Evolutionary conservation across 2,113 vertebrate species (phyloP), one percentile per base, ranked within the genome.

Genomic region (Cebus imitator): DNA sequence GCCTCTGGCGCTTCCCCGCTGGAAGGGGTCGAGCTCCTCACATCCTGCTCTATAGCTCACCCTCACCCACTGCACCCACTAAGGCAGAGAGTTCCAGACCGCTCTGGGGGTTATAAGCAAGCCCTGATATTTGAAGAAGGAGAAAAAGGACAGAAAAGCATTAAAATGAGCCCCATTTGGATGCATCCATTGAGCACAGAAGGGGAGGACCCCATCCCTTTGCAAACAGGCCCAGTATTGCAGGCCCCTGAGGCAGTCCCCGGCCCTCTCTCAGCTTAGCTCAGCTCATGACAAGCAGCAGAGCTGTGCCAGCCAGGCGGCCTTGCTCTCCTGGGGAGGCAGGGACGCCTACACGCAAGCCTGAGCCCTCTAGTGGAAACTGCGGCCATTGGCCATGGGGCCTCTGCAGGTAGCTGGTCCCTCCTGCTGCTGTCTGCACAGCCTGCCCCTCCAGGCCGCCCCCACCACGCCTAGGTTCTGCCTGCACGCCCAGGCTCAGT

Each of bases 281-380:
- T 45, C 23, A 8, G 48, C 14, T 23, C 37, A 8, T 2, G 0
- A 0, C 2, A 8, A 40, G 90, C 10, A 6, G 32, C 61, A 32
- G 0, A 55, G 80, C 61, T 64, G 25, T 3, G 17, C 14, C 12
- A 8, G 12, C 10, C 37, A 43, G 11, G 50, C 0, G 11, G 58
- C 50, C 58, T 52, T 9, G 14, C n/a, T 52, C 40, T 68, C 52
- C 30, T 20, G 13, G 20, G 35, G 70, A 35, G 8, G 61, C 48
- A 57, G 66, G 43, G 52, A 37, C 1, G 0, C 37, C 90, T 73
- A 32, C 6, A 2, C 8, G 45, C 1, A 1, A 50, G 25, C 75
- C 73, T 64, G 93, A 79, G 93, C 81, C 90, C 90, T 64, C 95
- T 57, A 40, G 93, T 90, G 93, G 93, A 55, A 66, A 75, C 7